Conservation (phyloP, 2,888 invertebrate species). For the Dynastes grantii region DNA sequence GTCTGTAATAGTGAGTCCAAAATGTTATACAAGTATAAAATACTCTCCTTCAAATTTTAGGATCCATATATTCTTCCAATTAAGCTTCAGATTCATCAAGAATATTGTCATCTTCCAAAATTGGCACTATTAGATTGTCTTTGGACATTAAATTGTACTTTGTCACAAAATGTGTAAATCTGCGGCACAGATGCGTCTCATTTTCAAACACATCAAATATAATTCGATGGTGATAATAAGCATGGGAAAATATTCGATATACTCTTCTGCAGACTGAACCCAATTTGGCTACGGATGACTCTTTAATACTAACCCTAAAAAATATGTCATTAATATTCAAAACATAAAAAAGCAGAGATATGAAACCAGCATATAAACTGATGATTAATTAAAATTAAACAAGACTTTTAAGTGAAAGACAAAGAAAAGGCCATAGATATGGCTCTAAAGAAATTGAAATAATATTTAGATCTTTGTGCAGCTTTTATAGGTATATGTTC, state of each 20-base stretch:
- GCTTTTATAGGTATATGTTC: no score
- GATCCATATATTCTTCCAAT: conserved; percentile 40
- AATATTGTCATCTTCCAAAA: conserved; percentile 85
- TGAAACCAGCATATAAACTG: no score
- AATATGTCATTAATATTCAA: conserved; percentile 48
- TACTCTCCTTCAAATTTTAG: neutral
- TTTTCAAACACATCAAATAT: conserved; percentile 99
- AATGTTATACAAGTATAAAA: no score
- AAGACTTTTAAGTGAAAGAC: no score
- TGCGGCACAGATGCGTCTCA: conserved; percentile 94
- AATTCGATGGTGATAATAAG: conserved; percentile 97
- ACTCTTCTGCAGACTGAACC: conserved; percentile 99
- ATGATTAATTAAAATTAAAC: no score
- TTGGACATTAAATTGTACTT: conserved; percentile 99
- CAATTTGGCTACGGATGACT: conserved; percentile 97
- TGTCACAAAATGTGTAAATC: conserved; percentile 97
- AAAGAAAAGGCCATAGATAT: no score
- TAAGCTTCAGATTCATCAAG: conserved; percentile 73
- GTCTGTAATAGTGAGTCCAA: no score
- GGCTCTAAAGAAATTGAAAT: no score
- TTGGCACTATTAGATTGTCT: conserved; percentile 98
- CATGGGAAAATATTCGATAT: conserved; percentile 99
- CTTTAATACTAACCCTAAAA: conserved; percentile 96
- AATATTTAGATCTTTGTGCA: no score
- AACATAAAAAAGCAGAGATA: neutral